Evolutionary conservation across 2,888 invertebrate genomes (phyloP).

Genomic region (Copidosoma aretas): DNA sequence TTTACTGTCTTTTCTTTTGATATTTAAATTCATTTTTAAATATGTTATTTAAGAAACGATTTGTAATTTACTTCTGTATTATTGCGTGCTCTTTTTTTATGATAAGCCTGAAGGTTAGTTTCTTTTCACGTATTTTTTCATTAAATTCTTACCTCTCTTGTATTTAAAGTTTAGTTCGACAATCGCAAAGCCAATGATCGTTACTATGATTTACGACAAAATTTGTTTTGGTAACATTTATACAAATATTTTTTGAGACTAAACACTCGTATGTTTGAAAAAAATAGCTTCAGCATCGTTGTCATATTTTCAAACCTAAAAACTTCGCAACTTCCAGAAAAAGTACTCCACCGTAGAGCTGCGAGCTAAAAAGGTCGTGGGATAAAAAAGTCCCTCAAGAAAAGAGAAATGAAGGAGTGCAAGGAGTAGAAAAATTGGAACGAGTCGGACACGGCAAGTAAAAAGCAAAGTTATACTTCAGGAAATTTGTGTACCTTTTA

Average conservation of each 20-base stretch:
- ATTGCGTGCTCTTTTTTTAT: no score
- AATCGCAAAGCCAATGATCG: no score
- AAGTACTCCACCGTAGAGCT: constrained; percentile 24
- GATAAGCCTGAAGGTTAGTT: no score
- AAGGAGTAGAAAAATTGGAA: constrained; percentile 25
- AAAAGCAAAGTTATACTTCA: neutral
- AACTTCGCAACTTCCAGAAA: constrained; percentile 24
- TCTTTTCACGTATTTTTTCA: no score
- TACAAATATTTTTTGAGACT: no score
- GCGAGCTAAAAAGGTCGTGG: constrained; percentile 1
- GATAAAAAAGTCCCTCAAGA: constrained; percentile 29
- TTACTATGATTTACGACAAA: no score
- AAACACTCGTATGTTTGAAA: neutral
- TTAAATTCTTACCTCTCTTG: no score
- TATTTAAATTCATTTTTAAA: no score
- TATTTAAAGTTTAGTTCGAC: no score
- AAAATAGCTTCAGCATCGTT: constrained; percentile 7
- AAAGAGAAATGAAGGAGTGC: constrained; percentile 18
- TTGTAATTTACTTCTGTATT: no score
- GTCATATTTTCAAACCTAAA: constrained; percentile 20
- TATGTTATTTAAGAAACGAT: no score
- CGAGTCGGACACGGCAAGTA: constrained; percentile 10
- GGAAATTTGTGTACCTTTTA: neutral
- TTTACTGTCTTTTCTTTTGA: neutral
- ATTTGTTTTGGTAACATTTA: no score